phyloP scores from a whole-genome alignment of 1,140 invertebrate genomes.

The Papilio polyxenes region DNA sequence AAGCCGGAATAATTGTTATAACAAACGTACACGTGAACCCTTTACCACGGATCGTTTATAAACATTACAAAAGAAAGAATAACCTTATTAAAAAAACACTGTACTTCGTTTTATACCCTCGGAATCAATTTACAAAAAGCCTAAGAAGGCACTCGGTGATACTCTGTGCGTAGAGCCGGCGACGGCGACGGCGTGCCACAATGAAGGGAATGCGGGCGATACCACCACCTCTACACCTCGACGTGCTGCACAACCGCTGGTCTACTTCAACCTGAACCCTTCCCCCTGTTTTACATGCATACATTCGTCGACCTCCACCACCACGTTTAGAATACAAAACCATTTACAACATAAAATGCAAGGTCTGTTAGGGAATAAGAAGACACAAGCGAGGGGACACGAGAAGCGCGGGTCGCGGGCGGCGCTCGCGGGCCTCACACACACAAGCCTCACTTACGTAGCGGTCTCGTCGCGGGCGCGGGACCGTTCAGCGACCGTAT shows the following conservation, averaged over 20 bases:
- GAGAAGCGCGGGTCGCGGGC: conserved; percentile 43
- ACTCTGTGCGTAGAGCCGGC: background rate
- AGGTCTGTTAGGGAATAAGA: background rate
- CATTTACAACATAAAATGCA: background rate
- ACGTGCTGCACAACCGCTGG: background rate
- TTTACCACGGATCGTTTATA: background rate
- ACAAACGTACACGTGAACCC: background rate
- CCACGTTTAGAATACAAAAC: background rate
- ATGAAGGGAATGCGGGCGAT: background rate
- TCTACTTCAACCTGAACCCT: background rate
- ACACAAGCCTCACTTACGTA: conserved; percentile 76
- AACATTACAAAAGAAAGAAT: background rate
- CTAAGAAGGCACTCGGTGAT: background rate
- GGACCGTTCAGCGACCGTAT: conserved; percentile 69
- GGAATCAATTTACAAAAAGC: background rate
- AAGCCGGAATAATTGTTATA: background rate
- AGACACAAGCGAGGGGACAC: conserved; percentile 48
- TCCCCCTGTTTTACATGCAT: background rate
- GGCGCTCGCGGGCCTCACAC: conserved; percentile 54
- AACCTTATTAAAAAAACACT: background rate
- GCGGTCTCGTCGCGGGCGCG: conserved; percentile 44
- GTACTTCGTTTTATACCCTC: background rate
- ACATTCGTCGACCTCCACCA: background rate
- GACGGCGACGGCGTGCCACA: background rate
- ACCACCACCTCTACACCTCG: background rate